Evolutionary conservation across 2,113 vertebrate genomes (phyloP).

Genomic region (Eurypyga helias): DNA sequence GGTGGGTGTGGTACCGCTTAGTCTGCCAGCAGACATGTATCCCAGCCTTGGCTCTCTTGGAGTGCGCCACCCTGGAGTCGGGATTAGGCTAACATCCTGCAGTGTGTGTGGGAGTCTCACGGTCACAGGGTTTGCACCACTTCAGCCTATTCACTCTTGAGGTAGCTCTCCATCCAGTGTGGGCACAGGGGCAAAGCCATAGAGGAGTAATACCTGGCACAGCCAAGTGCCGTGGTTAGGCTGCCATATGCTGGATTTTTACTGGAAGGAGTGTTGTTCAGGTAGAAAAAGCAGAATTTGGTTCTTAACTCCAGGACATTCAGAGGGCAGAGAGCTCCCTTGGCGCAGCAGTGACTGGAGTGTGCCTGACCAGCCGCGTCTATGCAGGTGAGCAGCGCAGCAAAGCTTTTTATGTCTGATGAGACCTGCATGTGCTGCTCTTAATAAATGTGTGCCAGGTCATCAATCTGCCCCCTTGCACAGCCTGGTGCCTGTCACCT

Average conservation of each 20-base stretch:
- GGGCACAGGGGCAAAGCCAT: background rate
- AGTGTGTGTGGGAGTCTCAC: background rate
- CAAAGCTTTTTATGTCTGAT: background rate
- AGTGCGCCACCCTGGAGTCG: fast-evolving
- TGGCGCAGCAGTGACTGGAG: background rate
- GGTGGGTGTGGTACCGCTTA: background rate
- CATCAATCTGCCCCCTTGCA: fast-evolving
- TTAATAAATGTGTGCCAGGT: background rate
- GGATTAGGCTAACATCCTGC: background rate
- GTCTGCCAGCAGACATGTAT: background rate
- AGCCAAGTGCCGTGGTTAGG: background rate
- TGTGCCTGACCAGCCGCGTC: background rate
- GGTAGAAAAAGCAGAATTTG: background rate
- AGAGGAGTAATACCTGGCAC: background rate
- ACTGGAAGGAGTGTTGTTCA: background rate
- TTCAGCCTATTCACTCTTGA: background rate
- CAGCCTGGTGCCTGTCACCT: background rate
- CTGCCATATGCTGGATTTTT: background rate
- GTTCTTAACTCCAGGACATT: background rate
- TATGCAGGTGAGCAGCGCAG: too few relatives aligned
- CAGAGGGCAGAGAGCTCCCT: background rate
- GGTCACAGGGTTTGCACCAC: background rate
- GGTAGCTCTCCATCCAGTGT: background rate
- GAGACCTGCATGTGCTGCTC: background rate
- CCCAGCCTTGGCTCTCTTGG: background rate